Evolutionary conservation across 1,140 invertebrate genomes (phyloP), one percentile per base, ranked within the genome.

Genomic region (Penaeus vannamei): DNA sequence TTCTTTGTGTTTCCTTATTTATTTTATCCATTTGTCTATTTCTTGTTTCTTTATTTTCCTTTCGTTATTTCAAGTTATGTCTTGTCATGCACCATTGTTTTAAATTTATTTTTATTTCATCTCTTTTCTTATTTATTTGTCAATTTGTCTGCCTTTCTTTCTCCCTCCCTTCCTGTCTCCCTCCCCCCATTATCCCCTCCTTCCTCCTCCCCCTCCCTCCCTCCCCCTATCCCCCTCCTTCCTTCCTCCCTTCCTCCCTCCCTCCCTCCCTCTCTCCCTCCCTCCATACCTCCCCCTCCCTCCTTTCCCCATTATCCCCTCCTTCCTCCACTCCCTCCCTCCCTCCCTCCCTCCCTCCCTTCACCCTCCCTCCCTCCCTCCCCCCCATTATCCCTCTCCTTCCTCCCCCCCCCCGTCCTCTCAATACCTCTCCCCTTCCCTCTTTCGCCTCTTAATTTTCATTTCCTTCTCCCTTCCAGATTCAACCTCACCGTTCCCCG

Each of bases 401-500:
- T 42, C 36, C 36, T 7, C 8, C 8, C 8, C 4, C 36, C 8
- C 8, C 36, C 53, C 53, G 0, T 53, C 53, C 53, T 17, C 0
- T 53, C 5, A 12, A 53, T 53, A 53, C 79, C 36, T 8, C 36
- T 46, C 12, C 20, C 79, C 23, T 60, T 36, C 36, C 20, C 42
- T 7, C 26, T 8, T 36, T 20, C 29, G 19, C 46, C n/a, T 19
- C 53, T 83, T 59, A 53, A 32, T 53, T 84, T 53, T 10, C 23
- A 20, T 82, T 62, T 4, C 59, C 5, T 66, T 29, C 14, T 46
- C 2, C 29, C 0, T 29, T 7, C 0, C 89, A 90, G 89, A 82
- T 89, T 99, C 92, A 98, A 98, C 93, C 96, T 98, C 92, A 97
- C 97, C 19, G 93, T 98, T 91, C 97, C 97, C 0, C 96, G 96